Evolutionary conservation across 2,113 vertebrate species (phyloP).

Genomic region (Heptranchias perlo): DNA sequence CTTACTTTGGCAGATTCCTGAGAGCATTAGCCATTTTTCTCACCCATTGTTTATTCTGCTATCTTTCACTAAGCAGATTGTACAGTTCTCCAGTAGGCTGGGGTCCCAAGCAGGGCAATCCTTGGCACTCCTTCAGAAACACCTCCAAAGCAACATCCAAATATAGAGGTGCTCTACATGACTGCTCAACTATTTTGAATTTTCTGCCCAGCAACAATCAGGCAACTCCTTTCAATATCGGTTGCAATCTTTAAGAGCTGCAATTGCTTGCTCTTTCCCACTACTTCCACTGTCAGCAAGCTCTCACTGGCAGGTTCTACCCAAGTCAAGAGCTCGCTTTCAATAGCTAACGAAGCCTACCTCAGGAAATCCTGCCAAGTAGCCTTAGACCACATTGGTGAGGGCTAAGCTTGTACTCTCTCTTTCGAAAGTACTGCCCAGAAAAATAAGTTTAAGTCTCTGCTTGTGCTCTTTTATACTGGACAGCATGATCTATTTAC

Average conservation of each 20-base stretch:
- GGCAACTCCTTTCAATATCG: too few species aligned
- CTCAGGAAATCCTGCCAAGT: too few species aligned
- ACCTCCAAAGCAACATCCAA: not conserved
- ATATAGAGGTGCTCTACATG: too few species aligned
- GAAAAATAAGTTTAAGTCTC: not conserved
- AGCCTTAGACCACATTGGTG: too few species aligned
- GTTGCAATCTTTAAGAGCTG: too few species aligned
- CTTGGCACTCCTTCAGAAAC: not conserved
- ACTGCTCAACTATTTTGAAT: not conserved
- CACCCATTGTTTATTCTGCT: not conserved
- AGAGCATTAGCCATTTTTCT: not conserved
- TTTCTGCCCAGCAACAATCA: not conserved
- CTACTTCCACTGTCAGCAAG: too few species aligned
- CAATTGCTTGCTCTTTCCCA: too few species aligned
- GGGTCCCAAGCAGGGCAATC: not conserved
- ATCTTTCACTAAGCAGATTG: not conserved
- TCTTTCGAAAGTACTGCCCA: too few species aligned
- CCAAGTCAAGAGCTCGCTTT: too few species aligned
- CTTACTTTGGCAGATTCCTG: not conserved
- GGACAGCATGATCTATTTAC: not conserved
- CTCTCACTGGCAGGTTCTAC: too few species aligned
- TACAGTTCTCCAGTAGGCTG: not conserved
- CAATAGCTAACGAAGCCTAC: too few species aligned
- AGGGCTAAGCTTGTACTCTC: too few species aligned
- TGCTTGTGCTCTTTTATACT: not conserved